Conservation (phyloP, 2,888 invertebrate genomes). For the Apamea monoglypha region DNA sequence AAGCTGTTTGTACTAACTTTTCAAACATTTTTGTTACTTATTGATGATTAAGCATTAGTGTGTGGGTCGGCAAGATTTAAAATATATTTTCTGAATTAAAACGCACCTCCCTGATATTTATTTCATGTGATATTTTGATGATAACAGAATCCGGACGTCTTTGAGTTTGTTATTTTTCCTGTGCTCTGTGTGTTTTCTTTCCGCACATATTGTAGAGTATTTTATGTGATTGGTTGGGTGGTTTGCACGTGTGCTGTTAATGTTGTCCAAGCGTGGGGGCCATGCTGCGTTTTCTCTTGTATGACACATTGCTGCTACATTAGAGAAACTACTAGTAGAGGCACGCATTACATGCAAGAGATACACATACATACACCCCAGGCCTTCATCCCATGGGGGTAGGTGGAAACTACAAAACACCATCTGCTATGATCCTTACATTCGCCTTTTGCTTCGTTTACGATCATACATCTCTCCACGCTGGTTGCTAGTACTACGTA, state of each 20-base stretch:
- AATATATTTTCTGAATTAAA: constrained; percentile 35
- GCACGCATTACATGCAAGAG: background rate
- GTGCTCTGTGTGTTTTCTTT: constrained; percentile 36
- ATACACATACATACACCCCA: too few species aligned
- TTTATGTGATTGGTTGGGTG: constrained; percentile 41
- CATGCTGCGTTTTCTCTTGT: background rate
- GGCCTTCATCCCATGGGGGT: too few species aligned
- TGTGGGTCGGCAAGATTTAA: constrained; percentile 29
- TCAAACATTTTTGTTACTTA: constrained; percentile 66
- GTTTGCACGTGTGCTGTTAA: background rate
- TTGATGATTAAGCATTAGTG: constrained; percentile 47
- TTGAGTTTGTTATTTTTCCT: constrained; percentile 36
- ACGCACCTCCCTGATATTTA: constrained; percentile 17
- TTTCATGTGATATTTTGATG: constrained; percentile 49
- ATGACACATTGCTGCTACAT: constrained; percentile 17
- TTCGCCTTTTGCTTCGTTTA: too few species aligned
- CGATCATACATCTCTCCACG: too few species aligned
- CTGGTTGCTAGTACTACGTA: too few species aligned
- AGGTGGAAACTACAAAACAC: too few species aligned
- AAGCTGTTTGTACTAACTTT: constrained; percentile 57
- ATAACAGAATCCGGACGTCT: constrained; percentile 44
- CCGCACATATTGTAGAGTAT: constrained; percentile 37
- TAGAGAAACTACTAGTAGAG: background rate
- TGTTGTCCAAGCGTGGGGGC: background rate
- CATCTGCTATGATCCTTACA: too few species aligned